Base-by-base conservation (phyloP, 2,888 invertebrate species). In the Tanytarsus gracilentus region DNA sequence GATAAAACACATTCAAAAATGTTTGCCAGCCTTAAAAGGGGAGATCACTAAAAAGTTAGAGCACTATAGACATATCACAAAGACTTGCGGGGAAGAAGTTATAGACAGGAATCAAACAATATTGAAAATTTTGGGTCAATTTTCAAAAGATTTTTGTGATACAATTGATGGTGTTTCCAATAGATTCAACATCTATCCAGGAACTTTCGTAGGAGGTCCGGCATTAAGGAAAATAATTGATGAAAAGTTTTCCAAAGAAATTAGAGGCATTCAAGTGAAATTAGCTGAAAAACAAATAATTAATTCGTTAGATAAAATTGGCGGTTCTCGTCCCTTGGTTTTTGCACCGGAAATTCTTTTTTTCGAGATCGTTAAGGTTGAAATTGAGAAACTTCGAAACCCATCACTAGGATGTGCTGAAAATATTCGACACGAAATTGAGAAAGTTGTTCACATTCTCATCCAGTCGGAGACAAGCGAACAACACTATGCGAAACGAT, bases 201-300 rank as follows among this genome's bases (percentile, higher is more conserved):
- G 96, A 0, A 98, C 97, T 75, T 75, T 99, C 67, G 97, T 97
- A 70, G 99, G 99, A 1, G 99, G 99, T n/a, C 99, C 99, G 5
- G 81, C 99, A 66, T 98, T 99, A 68, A 97, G 98, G 72, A 99
- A 96, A 70, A 99, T 99, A 71, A 99, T 99, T 76, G 98, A 99
- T 70, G 98, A 98, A 74, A 96, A 96, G 0, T 99, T 99, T 71
- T 96, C 96, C 3, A 81, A 86, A 66, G 93, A 95, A 0, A 76
- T 99, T 66, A 93, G 95, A 72, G 88, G 88, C 1, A 94, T 99
- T 68, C 93, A 99, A 77, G 96, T 86, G 61, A 93, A 82, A 63
- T 77, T 97, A 16, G 88, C 90, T 0, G 90, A 91, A 71, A 85
- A 92, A 82, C 99, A 99, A 71, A 96, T 99, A 67, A 78, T 99